A percentile compares a stretch with the other conserved stretches of the same genome.
These are phyloP conservation scores for Bombus balteatus DNA, from an alignment of 1,140 invertebrate genomes.

Conservation along the genomic window DNA sequence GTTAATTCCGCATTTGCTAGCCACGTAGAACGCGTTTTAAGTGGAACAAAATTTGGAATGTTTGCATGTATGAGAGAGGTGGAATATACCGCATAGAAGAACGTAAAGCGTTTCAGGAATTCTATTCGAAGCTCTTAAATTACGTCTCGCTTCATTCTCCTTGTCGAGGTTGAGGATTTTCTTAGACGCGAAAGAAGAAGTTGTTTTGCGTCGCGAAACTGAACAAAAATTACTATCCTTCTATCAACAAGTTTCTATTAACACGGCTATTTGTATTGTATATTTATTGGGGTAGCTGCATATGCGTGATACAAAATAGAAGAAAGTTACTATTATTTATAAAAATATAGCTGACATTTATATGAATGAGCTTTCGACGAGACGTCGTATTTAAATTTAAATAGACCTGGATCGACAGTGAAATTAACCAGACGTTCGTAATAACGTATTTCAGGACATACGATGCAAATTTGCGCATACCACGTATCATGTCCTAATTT, in stretches of 20 bases:
- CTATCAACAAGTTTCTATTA: not conserved
- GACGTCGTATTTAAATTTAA: not conserved
- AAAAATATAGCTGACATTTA: not conserved
- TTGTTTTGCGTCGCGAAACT: too few relatives aligned
- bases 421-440: not conserved
- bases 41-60: not conserved
- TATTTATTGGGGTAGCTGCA: too few relatives aligned
- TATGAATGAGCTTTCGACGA: not conserved
- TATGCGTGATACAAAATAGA: not conserved
- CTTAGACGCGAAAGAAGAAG: not conserved
- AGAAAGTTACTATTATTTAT: not conserved
- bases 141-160: not conserved
- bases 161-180: not conserved
- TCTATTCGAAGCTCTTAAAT: not conserved
- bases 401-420: not conserved
- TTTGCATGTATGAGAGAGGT: not conserved
- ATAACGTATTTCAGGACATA: not conserved
- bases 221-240: not conserved
- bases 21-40: not conserved
- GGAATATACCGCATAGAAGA: not conserved
- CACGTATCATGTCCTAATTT: not conserved
- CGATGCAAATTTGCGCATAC: not conserved
- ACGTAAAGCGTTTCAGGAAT: not conserved
- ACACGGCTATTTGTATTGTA: too few relatives aligned
- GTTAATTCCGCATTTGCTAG: not conserved